phyloP scores from a whole-genome alignment of 35 echinoderm and acorn worm species.

The Nesometra sesokonis region DNA sequence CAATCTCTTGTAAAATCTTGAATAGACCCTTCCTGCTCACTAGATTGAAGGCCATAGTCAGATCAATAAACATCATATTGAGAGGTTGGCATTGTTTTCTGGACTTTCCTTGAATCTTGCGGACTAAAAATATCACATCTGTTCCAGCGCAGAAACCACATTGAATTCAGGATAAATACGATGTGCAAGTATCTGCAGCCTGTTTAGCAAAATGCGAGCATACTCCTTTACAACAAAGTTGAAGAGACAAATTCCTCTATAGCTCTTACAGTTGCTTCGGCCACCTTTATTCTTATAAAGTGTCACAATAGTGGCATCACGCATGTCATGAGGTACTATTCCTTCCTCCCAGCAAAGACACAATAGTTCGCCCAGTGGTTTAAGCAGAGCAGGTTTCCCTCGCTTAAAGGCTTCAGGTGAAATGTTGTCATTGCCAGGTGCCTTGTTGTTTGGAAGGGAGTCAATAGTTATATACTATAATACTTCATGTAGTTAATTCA shows the following conservation, averaged over 20 bases:
- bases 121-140: neutral
- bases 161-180: neutral
- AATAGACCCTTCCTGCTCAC: neutral
- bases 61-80: too few relatives aligned
- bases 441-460: too few relatives aligned
- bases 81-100: neutral
- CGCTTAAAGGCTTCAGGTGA: neutral
- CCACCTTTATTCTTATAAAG: constrained; percentile 54
- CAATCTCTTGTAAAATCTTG: neutral
- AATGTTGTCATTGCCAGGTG: too few relatives aligned
- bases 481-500: too few relatives aligned
- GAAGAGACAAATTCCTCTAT: constrained; percentile 16
- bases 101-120: neutral
- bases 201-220: constrained; percentile 4
- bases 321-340: constrained; percentile 9
- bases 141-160: neutral
- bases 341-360: constrained; percentile 18
- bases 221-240: constrained; percentile 12
- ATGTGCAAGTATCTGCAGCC: neutral
- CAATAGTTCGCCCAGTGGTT: neutral
- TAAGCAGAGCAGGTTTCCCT: neutral
- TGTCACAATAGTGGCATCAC: constrained; percentile 34
- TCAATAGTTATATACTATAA: too few relatives aligned
- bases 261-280: constrained; percentile 3
- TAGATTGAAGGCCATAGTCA: constrained; percentile 1